Evolutionary conservation across 2,888 invertebrate species (phyloP), one percentile per base, ranked within the genome.

Genomic region (Achlya flavicornis): DNA sequence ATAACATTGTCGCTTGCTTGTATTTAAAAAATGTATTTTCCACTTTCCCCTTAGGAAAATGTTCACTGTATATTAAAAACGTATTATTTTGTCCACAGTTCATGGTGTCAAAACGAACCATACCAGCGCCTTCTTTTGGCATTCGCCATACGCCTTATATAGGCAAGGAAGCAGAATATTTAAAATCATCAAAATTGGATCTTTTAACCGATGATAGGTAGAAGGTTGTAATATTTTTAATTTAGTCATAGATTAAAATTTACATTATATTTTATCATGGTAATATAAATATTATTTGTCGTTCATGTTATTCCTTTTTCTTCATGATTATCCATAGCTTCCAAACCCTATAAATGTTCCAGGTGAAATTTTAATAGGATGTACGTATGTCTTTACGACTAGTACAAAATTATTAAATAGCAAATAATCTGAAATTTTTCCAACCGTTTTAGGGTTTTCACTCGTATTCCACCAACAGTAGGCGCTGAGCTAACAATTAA

Each of bases 91-190:
- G 32, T 65, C 76, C 71, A 11, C 84, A 92, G 92, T 89, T 87
- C 59, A 83, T 84, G 82, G 77, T 85, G 48, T 63, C 71, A 4
- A 87, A 85, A 64, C 83, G 72, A 7, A 75, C 81, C 4, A 73
- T 69, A 26, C 91, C 91, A 12, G 88, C 87, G 0, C 87, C 84
- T 6, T 85, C 87, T 32, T 92, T 92, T 63, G 92, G 92, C 57
- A 92, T 92, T 63, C 83, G 80, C 7, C 92, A 92, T 70, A 72
- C 77, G 32, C 84, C 76, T 0, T 88, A 81, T 68, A 63, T 89
- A 43, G 92, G 92, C 4, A 71, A 84, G 62, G 75, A 72, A 62
- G 73, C 69, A 6, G 77, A 74, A n/a, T 83, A 80, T 65, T 65
- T 86, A 62, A 89, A 87, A 64, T 71, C 87, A 4, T 77, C 86